A percentile compares a stretch with the other conserved stretches of the same genome.
phyloP scores from a whole-genome alignment of 2,113 vertebrate species.

The Calyptomena viridis region DNA sequence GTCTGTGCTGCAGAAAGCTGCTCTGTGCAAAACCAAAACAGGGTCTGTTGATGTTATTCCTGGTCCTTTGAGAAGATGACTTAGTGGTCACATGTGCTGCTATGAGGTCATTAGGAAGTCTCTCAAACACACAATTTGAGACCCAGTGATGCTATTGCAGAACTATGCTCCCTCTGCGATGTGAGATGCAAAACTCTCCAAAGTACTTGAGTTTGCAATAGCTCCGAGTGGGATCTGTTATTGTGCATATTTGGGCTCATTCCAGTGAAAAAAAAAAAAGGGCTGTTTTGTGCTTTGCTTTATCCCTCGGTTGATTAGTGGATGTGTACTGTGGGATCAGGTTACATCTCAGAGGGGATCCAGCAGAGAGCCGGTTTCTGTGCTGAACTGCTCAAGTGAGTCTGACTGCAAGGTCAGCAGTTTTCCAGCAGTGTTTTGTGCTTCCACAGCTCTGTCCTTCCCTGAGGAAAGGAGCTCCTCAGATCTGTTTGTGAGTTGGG shows the following conservation, averaged over 20 bases:
- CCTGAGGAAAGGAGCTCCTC: background rate
- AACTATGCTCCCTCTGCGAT: slow-evolving; percentile 47
- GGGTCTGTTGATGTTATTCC: slow-evolving; percentile 61
- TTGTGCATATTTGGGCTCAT: slow-evolving; percentile 39
- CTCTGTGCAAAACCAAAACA: slow-evolving; percentile 32
- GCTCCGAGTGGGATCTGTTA: slow-evolving; percentile 27
- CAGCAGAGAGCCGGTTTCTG: background rate
- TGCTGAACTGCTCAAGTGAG: background rate
- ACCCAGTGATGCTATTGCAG: slow-evolving; percentile 44
- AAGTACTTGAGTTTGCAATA: slow-evolving; percentile 4
- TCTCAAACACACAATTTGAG: slow-evolving; percentile 44
- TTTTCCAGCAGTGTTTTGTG: slow-evolving; percentile 29
- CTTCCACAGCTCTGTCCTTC: background rate
- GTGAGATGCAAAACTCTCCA: slow-evolving; percentile 3
- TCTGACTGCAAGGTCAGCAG: slow-evolving; percentile 15
- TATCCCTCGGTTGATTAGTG: slow-evolving; percentile 13
- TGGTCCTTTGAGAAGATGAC: slow-evolving; percentile 62
- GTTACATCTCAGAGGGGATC: slow-evolving; percentile 35
- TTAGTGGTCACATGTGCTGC: slow-evolving; percentile 66
- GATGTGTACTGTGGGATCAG: background rate
- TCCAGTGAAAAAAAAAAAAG: background rate
- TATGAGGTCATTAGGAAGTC: slow-evolving; percentile 65
- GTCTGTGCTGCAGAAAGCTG: background rate
- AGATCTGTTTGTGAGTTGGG: background rate
- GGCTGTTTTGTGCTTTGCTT: slow-evolving; percentile 11